Evolutionary conservation across 2,113 vertebrate genomes (phyloP).

Genomic region (Paedocypris sp.): DNA sequence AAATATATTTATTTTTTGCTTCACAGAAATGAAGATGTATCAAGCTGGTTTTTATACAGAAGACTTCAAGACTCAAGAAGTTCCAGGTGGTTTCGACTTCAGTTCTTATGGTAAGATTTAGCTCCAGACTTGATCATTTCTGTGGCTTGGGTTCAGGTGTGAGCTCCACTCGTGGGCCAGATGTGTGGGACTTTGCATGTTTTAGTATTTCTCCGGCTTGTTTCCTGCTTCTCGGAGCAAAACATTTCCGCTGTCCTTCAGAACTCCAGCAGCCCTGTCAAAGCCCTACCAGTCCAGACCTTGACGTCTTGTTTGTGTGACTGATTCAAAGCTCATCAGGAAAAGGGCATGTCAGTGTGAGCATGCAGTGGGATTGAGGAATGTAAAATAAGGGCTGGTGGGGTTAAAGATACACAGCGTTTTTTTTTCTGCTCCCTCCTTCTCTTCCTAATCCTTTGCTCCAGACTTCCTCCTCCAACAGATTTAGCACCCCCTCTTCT

Average conservation of each 20-base stretch:
- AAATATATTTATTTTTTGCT: background rate
- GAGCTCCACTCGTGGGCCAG: background rate
- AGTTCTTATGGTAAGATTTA: conserved; percentile 57
- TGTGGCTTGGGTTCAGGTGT: too few species aligned
- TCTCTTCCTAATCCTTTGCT: conserved; percentile 65
- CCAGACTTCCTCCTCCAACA: conserved; percentile 68
- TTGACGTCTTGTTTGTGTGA: conserved; percentile 43
- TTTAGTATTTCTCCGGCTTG: conserved; percentile 13
- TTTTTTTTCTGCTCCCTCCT: conserved; percentile 38
- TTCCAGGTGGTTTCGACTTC: conserved; percentile 64
- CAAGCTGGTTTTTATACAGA: conserved; percentile 59
- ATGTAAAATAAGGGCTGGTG: conserved; percentile 42
- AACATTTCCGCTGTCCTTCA: conserved; percentile 47
- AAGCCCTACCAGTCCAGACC: conserved; percentile 40
- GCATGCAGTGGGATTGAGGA: conserved; percentile 25
- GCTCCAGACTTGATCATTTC: too few species aligned
- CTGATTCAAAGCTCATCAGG: conserved; percentile 33
- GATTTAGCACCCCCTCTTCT: conserved; percentile 54
- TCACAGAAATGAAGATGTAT: conserved; percentile 62
- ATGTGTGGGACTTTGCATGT: background rate
- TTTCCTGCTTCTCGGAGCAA: conserved; percentile 53
- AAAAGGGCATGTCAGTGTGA: conserved; percentile 31
- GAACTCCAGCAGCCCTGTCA: conserved; percentile 54
- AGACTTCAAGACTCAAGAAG: conserved; percentile 66
- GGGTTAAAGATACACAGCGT: conserved; percentile 50